Evolutionary conservation across 2,113 vertebrate species (phyloP).

Genomic region (Oceanites oceanicus): DNA sequence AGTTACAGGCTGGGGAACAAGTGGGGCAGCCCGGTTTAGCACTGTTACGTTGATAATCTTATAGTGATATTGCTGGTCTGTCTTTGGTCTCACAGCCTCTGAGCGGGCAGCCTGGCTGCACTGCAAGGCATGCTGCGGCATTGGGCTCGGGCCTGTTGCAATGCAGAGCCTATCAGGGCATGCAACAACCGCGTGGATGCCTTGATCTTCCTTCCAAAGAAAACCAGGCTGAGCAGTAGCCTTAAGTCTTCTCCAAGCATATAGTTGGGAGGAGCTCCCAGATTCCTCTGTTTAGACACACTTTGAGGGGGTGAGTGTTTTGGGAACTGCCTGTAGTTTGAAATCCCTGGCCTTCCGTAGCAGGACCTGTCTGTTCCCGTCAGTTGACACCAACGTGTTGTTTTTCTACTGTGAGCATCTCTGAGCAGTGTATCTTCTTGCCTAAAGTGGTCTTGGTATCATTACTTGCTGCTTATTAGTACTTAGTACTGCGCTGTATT

Average conservation of each 20-base stretch:
- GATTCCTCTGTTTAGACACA: neutral
- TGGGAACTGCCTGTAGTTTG: neutral
- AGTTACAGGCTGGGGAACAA: neutral
- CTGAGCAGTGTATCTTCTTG: neutral
- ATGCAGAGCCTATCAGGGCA: fast-evolving
- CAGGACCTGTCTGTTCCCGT: neutral
- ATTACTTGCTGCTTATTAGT: neutral
- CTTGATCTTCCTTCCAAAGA: neutral
- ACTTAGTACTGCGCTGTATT: neutral
- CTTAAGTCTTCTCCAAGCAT: neutral
- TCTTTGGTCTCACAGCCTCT: neutral
- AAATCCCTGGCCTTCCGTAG: neutral
- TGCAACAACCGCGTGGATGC: fast-evolving
- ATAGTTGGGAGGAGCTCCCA: neutral
- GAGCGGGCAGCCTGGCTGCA: neutral
- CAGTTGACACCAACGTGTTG: fast-evolving
- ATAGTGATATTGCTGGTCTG: neutral
- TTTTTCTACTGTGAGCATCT: neutral
- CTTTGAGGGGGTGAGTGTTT: neutral
- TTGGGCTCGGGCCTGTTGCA: neutral
- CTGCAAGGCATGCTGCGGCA: fast-evolving
- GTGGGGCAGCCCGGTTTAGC: neutral
- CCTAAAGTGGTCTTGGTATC: neutral
- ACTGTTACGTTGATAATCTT: neutral
- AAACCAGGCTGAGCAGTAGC: neutral